Evolutionary conservation across 2,797 vertebrate species (phyloP).

Genomic region (Salarias fasciatus): DNA sequence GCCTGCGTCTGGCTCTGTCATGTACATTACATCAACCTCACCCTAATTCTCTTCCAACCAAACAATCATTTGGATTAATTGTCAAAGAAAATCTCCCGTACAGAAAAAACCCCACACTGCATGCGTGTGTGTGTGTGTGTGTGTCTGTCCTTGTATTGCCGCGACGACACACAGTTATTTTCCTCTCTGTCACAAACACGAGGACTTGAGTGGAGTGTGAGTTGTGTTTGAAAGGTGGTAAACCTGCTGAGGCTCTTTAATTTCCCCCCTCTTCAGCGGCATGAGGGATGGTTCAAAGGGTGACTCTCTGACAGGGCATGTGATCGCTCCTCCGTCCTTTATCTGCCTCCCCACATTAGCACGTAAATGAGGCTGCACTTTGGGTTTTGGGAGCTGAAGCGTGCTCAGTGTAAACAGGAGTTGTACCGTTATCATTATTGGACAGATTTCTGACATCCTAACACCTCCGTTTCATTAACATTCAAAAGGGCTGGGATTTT

Average conservation of each 20-base stretch:
- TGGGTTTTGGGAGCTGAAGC: conserved; percentile 81
- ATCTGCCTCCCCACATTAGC: conserved; percentile 86
- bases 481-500: conserved; percentile 80
- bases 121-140: conserved; percentile 15
- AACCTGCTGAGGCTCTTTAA: conserved; percentile 83
- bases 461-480: conserved; percentile 83
- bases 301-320: conserved; percentile 84
- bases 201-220: conserved; percentile 72
- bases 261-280: conserved; percentile 77
- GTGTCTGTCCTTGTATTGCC: conserved; percentile 4
- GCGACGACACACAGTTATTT: conserved; percentile 52
- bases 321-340: conserved; percentile 85
- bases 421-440: conserved; percentile 83
- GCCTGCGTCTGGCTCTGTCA: conserved; percentile 46
- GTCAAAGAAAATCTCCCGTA: conserved; percentile 48
- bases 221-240: conserved; percentile 82
- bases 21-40: conserved; percentile 60
- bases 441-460: conserved; percentile 86
- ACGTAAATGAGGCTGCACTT: conserved; percentile 88
- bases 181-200: conserved; percentile 71
- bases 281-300: conserved; percentile 85
- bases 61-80: conserved; percentile 67
- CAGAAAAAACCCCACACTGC: conserved; percentile 18
- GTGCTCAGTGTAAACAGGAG: conserved; percentile 83
- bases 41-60: conserved; percentile 54